Conservation (phyloP, 2,797 vertebrate genomes). For the Acanthopagrus latus region DNA sequence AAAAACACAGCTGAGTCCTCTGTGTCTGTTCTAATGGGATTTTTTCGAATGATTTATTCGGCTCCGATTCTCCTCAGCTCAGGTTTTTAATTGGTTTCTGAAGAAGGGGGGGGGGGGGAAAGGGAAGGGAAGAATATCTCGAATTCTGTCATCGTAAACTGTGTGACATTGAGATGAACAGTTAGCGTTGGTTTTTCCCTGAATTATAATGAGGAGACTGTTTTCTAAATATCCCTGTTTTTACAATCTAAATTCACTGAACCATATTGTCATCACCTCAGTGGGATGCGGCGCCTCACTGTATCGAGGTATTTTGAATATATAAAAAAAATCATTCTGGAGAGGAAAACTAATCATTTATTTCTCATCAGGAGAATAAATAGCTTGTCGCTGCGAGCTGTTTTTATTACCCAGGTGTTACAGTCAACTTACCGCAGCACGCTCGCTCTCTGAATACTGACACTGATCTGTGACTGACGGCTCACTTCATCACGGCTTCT, state of each 20-base stretch:
- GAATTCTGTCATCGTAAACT: conserved; percentile 49
- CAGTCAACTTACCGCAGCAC: not conserved
- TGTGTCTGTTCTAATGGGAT: conserved; percentile 68
- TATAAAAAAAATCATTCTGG: conserved; percentile 15
- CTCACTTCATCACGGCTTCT: conserved; percentile 51
- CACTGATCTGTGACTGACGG: conserved; percentile 61
- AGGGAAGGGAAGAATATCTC: conserved; percentile 21
- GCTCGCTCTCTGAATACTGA: conserved; percentile 51
- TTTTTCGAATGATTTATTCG: conserved; percentile 70
- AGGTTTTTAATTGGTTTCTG: conserved; percentile 71
- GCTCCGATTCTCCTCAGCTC: conserved; percentile 55
- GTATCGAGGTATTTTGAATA: conserved; percentile 9
- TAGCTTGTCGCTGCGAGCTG: not conserved
- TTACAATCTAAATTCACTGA: conserved; percentile 19
- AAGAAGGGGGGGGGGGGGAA: not conserved
- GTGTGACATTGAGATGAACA: conserved; percentile 56
- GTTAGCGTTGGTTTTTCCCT: conserved; percentile 31
- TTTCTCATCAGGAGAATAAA: conserved; percentile 3
- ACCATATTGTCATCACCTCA: not conserved
- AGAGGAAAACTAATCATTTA: conserved; percentile 7
- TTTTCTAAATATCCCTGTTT: conserved; percentile 29
- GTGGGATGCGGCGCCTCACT: conserved; percentile 1
- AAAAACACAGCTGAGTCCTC: conserved; percentile 66
- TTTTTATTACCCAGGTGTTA: not conserved
- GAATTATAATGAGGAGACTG: conserved; percentile 42